Evolutionary conservation across 2,888 invertebrate species (phyloP), one percentile per base, ranked within the genome.

Genomic region (Unio pictorum): DNA sequence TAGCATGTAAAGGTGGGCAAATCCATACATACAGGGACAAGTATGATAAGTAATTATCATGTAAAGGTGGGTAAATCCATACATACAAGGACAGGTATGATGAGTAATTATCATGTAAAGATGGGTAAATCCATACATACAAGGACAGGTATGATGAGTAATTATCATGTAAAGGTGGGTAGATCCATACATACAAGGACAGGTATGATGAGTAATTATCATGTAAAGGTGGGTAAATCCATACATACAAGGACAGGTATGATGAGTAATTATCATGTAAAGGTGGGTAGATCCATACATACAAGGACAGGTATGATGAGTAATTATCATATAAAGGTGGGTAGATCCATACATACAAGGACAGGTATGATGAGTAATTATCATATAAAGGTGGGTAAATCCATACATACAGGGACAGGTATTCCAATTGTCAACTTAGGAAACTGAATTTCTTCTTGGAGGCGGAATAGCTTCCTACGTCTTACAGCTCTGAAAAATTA

Each of bases 391-490:
- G 11, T 11, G 11, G 15, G 11, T 15, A 64, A n/a, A 65, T 20
- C 23, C 20, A 23, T 23, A 84, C 87, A 76, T 77, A 89, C 89
- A 30, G 88, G 87, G 20, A 79, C 71, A 54, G 92, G 92, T 68
- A 91, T 78, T 54, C 93, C 93, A 23, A 83, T 71, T 68, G 83
- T 88, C 8, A 95, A 85, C 87, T 95, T 94, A 0, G 93, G 92
- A 88, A 94, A 95, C 80, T 92, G 91, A 7, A 93, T 81, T 67
- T 92, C 91, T 75, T 92, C 91, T 92, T 94, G 93, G 57, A 91
- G 89, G 0, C 92, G 89, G 84, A 92, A 92, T 55, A 94, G 89
- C 78, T 93, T 93, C 74, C 92, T 91, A 64, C 95, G 91, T 83
- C 93, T 92, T 23, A 92, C 85, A 0, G 95, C 95, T 86, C 95